Evolutionary conservation across 2,113 vertebrate species (phyloP).

Genomic region (Microtus pennsylvanicus): DNA sequence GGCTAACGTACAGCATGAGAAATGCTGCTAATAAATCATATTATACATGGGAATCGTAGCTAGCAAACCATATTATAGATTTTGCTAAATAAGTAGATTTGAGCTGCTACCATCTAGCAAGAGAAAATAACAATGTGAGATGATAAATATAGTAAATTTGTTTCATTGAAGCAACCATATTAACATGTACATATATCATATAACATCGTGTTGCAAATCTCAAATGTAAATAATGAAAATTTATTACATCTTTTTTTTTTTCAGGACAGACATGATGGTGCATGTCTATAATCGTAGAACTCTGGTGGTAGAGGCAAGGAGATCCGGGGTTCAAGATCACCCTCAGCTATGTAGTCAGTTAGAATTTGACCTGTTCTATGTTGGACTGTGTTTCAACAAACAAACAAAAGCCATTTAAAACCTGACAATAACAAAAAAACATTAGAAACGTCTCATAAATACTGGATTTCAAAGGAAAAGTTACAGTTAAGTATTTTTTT

Average conservation of each 20-base stretch:
- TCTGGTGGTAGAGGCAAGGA: neutral
- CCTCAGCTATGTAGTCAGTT: neutral
- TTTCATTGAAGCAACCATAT: neutral
- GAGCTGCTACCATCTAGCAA: neutral
- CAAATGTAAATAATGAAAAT: neutral
- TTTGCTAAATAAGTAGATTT: neutral
- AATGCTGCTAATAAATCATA: neutral
- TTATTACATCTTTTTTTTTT: neutral
- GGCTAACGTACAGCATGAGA: too few species aligned
- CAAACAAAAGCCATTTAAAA: neutral
- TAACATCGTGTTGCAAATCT: neutral
- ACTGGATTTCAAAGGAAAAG: constrained; percentile 2
- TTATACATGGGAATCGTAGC: neutral
- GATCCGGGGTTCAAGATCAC: neutral
- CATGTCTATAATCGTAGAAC: neutral
- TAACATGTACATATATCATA: neutral
- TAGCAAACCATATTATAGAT: neutral
- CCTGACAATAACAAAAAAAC: neutral
- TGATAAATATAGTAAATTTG: neutral
- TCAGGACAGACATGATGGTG: neutral
- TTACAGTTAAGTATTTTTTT: constrained; percentile 9
- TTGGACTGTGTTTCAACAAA: neutral
- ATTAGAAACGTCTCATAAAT: neutral
- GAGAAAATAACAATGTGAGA: neutral
- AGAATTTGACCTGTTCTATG: neutral